Percentiles rank a stretch among this genome's conserved stretches.
Conservation (phyloP, 2,888 invertebrate species). For the Drosophila buzzatii region DNA sequence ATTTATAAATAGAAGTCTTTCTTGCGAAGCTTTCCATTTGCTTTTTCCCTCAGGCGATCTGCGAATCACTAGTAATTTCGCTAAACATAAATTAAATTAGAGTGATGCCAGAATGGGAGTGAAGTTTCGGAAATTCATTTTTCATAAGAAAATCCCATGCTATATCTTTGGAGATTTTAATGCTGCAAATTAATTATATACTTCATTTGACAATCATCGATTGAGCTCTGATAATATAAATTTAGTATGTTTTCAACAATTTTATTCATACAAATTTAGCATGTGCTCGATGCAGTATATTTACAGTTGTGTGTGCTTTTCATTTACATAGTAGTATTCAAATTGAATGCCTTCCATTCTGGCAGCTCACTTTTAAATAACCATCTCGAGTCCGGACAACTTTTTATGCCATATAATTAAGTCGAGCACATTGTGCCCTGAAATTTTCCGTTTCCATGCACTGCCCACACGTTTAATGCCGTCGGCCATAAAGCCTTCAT, state of each 20-base stretch:
- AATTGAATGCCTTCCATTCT: slow-evolving; percentile 33
- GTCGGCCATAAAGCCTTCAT: slow-evolving; percentile 37
- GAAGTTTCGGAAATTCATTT: slow-evolving; percentile 2
- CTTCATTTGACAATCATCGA: background rate
- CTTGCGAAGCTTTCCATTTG: slow-evolving; percentile 1
- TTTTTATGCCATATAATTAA: slow-evolving; percentile 63
- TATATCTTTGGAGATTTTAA: background rate
- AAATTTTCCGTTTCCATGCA: slow-evolving; percentile 24
- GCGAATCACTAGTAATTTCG: background rate
- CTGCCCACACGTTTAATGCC: slow-evolving; percentile 25
- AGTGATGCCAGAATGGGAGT: background rate
- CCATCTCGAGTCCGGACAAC: slow-evolving; percentile 29
- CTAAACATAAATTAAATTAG: background rate
- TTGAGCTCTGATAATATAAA: background rate
- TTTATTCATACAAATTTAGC: background rate
- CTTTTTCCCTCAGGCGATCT: background rate
- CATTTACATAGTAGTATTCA: slow-evolving; percentile 22
- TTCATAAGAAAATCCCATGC: background rate
- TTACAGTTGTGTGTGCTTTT: slow-evolving; percentile 3
- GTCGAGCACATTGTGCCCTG: slow-evolving; percentile 48
- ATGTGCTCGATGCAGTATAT: slow-evolving; percentile 6
- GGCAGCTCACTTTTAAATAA: slow-evolving; percentile 54
- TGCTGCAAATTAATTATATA: background rate
- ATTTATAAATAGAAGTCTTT: background rate
- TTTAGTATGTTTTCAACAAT: background rate